phyloP scores from a whole-genome alignment of 2,113 vertebrate species.

The Nothoprocta pentlandii region DNA sequence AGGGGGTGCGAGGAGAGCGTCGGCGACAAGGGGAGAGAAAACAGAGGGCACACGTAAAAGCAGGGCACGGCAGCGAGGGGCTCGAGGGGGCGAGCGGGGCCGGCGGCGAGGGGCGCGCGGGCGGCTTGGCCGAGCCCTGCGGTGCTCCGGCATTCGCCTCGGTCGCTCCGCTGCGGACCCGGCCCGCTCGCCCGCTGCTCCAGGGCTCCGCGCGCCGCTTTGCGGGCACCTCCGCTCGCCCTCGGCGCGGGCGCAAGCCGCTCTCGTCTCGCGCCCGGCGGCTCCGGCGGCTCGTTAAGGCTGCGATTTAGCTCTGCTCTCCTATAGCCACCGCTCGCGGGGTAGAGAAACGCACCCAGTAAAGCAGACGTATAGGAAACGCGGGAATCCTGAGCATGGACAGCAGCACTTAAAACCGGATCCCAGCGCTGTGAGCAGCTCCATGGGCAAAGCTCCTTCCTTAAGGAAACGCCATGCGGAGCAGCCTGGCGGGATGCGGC shows the following conservation, averaged over 20 bases:
- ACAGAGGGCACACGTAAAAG: constrained; percentile 75
- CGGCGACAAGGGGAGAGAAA: constrained; percentile 73
- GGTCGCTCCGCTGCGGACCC: too few relatives aligned
- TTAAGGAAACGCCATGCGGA: accelerated
- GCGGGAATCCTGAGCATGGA: neutral
- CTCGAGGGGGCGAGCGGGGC: neutral
- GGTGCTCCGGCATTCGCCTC: too few relatives aligned
- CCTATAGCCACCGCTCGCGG: accelerated
- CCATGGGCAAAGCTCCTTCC: neutral
- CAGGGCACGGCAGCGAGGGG: neutral
- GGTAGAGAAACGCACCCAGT: neutral
- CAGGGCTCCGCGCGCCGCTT: too few relatives aligned
- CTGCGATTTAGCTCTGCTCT: accelerated
- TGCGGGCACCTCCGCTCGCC: too few relatives aligned
- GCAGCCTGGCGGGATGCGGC: too few relatives aligned
- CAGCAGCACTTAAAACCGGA: accelerated
- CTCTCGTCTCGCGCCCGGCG: too few relatives aligned
- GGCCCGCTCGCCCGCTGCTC: too few relatives aligned
- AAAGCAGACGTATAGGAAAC: accelerated
- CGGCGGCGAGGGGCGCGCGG: too few relatives aligned
- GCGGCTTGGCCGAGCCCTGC: too few relatives aligned
- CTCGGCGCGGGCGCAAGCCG: too few relatives aligned
- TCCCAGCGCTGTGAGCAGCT: neutral
- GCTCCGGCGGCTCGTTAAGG: neutral
- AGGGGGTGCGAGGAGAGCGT: constrained; percentile 40